These are phyloP conservation scores for Furcifer pardalis DNA, from an alignment of 2,797 vertebrate species.

Conservation along the genomic window DNA sequence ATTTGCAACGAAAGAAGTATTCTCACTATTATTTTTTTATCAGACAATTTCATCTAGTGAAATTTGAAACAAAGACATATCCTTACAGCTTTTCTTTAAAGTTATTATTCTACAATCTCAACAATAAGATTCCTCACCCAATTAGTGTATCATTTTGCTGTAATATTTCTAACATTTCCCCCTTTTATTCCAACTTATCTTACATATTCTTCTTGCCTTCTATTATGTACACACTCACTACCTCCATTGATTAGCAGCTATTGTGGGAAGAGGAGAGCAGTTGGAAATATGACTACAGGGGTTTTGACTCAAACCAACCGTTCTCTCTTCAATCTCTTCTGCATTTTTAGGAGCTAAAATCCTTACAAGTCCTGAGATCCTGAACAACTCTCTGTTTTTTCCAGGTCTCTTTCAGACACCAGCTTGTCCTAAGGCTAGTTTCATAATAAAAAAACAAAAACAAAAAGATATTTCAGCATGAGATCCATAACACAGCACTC, in stretches of 20 bases:
- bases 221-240: conserved; percentile 24
- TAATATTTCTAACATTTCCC: conserved; percentile 46
- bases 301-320: conserved; percentile 15
- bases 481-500: conserved; percentile 65
- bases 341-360: conserved; percentile 54
- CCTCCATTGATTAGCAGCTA: conserved; percentile 13
- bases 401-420: conserved; percentile 55
- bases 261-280: conserved; percentile 29
- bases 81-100: conserved; percentile 3
- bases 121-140: background rate
- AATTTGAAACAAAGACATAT: conserved; percentile 45
- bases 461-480: conserved; percentile 63
- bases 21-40: conserved; percentile 52
- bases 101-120: conserved; percentile 39
- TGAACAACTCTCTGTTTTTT: conserved; percentile 46
- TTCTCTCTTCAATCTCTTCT: conserved; percentile 47
- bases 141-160: conserved; percentile 4
- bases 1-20: conserved; percentile 52
- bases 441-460: conserved; percentile 60
- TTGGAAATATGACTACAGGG: conserved; percentile 41
- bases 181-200: conserved; percentile 38
- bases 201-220: conserved; percentile 15
- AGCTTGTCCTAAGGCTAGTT: conserved; percentile 67
- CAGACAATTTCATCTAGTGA: conserved; percentile 41
- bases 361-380: conserved; percentile 45